These are phyloP conservation scores for Trichonephila inaurata DNA, from an alignment of 1,140 invertebrate genomes.

Conservation along the genomic window DNA sequence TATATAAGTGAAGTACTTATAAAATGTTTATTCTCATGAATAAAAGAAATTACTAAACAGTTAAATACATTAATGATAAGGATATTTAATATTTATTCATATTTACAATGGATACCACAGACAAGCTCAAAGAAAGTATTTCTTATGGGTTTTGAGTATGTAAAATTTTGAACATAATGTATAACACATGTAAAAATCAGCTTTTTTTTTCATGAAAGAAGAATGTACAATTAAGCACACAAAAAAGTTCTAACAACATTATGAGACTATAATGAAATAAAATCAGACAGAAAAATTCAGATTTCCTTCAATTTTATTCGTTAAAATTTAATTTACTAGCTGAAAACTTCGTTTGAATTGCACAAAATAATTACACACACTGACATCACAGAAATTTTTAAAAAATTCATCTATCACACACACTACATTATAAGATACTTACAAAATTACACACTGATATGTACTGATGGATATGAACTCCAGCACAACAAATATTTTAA, in stretches of 20 bases:
- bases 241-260: not conserved
- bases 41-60: too few species aligned
- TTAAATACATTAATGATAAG: too few species aligned
- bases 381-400: conserved; percentile 3
- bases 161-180: conserved; percentile 24
- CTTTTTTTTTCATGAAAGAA: not conserved
- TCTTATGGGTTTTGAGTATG: not conserved
- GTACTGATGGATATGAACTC: conserved; percentile 9
- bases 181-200: not conserved
- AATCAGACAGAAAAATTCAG: not conserved
- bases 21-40: too few species aligned
- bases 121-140: not conserved
- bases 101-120: not conserved
- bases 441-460: conserved; percentile 15
- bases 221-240: not conserved
- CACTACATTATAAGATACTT: conserved; percentile 14
- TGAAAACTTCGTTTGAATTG: not conserved
- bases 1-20: too few species aligned
- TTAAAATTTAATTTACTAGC: not conserved
- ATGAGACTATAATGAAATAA: not conserved
- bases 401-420: not conserved
- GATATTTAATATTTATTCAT: not conserved
- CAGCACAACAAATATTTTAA: not conserved
- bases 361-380: not conserved
- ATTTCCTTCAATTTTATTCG: not conserved